Base-by-base conservation (phyloP, 2,797 vertebrate genomes). In the Alfaro cultratus region DNA sequence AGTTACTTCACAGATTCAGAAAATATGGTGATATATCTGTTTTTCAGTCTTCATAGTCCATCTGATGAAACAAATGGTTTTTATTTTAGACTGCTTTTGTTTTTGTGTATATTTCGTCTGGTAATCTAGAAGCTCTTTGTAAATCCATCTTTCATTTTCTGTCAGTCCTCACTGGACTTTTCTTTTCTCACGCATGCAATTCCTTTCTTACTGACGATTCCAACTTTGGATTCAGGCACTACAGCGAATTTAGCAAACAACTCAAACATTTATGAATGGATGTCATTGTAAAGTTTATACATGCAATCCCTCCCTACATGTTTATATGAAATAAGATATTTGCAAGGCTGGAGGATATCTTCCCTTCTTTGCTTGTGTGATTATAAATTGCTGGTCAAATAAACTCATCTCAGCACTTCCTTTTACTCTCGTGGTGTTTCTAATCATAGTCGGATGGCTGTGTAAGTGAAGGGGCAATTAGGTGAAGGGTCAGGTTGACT, bases 341-440 rank as follows among this genome's bases (percentile, higher is more conserved):
- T 90, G 77, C 79, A 92, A 85, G 93, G 87, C 87, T 91, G 88
- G 84, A 83, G 78, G 84, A 80, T 85, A 92, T 87, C 0, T 83
- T 68, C 81, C 81, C 15, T 43, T 85, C 88, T 86, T 88, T 92
- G 80, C 84, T 79, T 82, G 84, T 86, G 86, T 92, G 85, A 93
- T 91, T 86, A 91, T 86, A 88, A 94, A 92, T 91, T 93, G 80
- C 88, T 91, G 82, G 84, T 92, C 86, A 95, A 95, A 95, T 94
- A 94, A 95, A 95, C 91, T 29, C n/a, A 75, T 87, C 79, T 71
- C 76, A 84, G 79, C 83, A 83, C 91, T 95, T 94, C 90, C 91
- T 94, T 80, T 71, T 46, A 46, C 64, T 85, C 87, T 86, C 41
- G 0, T 73, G 60, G 83, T 83, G 67, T 87, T 79, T 79, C 79